These are phyloP conservation scores for Sinella curviseta DNA, from an alignment of 1,140 invertebrate genomes.

Conservation along the genomic window DNA sequence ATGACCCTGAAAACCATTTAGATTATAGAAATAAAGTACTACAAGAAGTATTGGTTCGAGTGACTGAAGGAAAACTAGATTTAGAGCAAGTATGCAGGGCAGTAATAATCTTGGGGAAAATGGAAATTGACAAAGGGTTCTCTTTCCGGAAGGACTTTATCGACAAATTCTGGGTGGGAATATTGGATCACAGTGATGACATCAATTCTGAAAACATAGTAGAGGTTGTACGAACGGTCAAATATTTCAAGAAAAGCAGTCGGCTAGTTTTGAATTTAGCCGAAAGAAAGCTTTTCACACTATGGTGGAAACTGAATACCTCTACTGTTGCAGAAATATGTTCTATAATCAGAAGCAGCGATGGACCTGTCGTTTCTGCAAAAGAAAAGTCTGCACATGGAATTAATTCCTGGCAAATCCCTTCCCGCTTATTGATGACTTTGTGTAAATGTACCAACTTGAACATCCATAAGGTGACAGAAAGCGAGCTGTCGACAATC, in stretches of 20 bases:
- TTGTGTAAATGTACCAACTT: slow-evolving; percentile 64
- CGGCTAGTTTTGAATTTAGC: slow-evolving; percentile 63
- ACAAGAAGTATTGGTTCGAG: slow-evolving; percentile 64
- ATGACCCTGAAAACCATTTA: slow-evolving; percentile 54
- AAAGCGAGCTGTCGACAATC: slow-evolving; percentile 63
- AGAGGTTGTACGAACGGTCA: slow-evolving; percentile 62
- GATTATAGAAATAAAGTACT: slow-evolving; percentile 61
- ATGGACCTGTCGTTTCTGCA: neutral
- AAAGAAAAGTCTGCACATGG: neutral
- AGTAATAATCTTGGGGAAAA: slow-evolving; percentile 55
- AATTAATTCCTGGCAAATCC: slow-evolving; percentile 49
- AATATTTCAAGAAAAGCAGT: slow-evolving; percentile 63
- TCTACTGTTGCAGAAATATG: slow-evolving; percentile 63
- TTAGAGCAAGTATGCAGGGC: slow-evolving; percentile 66
- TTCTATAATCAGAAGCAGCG: slow-evolving; percentile 48
- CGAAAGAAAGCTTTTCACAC: slow-evolving; percentile 62
- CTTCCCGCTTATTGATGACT: slow-evolving; percentile 56
- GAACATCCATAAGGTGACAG: slow-evolving; percentile 64
- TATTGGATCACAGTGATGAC: slow-evolving; percentile 62
- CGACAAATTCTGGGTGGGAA: slow-evolving; percentile 70
- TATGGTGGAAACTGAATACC: slow-evolving; percentile 63
- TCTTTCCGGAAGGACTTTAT: slow-evolving; percentile 56
- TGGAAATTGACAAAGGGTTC: slow-evolving; percentile 55
- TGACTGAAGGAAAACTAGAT: slow-evolving; percentile 63
- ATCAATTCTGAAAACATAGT: slow-evolving; percentile 64